Conservation (phyloP, 2,888 invertebrate species). For the Patella ulyssiponensis region DNA sequence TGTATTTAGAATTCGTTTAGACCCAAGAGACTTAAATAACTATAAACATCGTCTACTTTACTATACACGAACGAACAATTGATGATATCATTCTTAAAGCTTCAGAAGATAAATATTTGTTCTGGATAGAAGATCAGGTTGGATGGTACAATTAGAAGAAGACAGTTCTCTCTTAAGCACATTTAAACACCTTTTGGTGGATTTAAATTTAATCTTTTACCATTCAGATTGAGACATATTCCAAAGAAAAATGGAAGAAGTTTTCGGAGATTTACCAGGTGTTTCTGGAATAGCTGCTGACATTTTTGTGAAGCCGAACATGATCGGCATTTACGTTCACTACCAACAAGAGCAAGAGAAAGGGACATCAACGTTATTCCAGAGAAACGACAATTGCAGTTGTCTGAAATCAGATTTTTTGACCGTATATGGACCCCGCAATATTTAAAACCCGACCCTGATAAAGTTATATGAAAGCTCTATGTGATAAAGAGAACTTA, state of each 20-base stretch:
- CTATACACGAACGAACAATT: conserved; percentile 19
- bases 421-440: conserved; percentile 26
- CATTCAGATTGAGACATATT: conserved; percentile 42
- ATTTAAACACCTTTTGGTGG: conserved; percentile 38
- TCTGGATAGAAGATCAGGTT: conserved; percentile 40
- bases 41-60: too few species aligned
- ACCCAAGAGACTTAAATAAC: too few species aligned
- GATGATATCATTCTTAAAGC: conserved; percentile 39
- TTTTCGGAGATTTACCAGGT: conserved; percentile 24
- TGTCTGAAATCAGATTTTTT: conserved; percentile 27
- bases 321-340: conserved; percentile 24
- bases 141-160: conserved; percentile 31
- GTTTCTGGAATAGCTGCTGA: conserved; percentile 29
- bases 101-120: conserved; percentile 28
- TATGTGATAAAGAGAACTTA: not conserved
- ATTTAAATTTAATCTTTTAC: conserved; percentile 30
- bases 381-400: conserved; percentile 21
- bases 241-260: conserved; percentile 20
- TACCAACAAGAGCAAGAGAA: conserved; percentile 18
- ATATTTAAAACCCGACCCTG: conserved; percentile 29
- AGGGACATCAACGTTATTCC: conserved; percentile 32
- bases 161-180: conserved; percentile 34
- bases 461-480: conserved; percentile 36
- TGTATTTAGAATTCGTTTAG: too few species aligned
- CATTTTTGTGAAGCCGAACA: conserved; percentile 29